Conservation (phyloP, 2,888 invertebrate genomes). For the Morpho helenor region DNA sequence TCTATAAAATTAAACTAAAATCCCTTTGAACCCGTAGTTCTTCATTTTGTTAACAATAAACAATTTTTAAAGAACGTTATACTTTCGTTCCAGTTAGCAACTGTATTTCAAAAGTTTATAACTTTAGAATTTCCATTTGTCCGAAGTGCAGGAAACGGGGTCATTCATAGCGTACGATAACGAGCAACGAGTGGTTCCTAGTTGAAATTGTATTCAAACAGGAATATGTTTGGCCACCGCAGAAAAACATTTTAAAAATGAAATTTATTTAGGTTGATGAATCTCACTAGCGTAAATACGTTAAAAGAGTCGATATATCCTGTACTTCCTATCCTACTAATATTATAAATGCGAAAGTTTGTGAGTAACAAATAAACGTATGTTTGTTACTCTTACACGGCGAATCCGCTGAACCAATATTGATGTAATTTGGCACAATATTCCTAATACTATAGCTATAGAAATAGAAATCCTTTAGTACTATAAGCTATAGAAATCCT, state of each 20-base stretch:
- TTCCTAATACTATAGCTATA: no score
- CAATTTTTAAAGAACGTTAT: slow-evolving; percentile 18
- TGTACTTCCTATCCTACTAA: no score
- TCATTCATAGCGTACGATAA: slow-evolving; percentile 57
- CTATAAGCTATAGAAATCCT: no score
- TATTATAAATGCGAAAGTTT: no score
- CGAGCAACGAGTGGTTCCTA: slow-evolving; percentile 50
- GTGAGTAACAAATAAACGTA: no score
- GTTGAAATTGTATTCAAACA: slow-evolving; percentile 26
- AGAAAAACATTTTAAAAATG: neutral
- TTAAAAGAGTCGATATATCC: no score
- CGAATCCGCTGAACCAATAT: no score
- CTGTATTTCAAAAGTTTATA: slow-evolving; percentile 57
- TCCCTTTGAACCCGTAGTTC: neutral
- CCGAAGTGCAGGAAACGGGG: slow-evolving; percentile 62
- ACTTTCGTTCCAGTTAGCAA: slow-evolving; percentile 29
- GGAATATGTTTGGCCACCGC: slow-evolving; percentile 17
- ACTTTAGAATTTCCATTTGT: slow-evolving; percentile 52
- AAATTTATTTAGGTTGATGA: no score
- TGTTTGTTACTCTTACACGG: no score
- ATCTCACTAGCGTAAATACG: no score
- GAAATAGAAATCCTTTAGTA: no score
- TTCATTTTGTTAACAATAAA: neutral
- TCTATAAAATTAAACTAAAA: neutral
- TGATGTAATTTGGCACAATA: no score